Evolutionary conservation across 1,140 invertebrate species (phyloP).

Genomic region (Cydia splendana): DNA sequence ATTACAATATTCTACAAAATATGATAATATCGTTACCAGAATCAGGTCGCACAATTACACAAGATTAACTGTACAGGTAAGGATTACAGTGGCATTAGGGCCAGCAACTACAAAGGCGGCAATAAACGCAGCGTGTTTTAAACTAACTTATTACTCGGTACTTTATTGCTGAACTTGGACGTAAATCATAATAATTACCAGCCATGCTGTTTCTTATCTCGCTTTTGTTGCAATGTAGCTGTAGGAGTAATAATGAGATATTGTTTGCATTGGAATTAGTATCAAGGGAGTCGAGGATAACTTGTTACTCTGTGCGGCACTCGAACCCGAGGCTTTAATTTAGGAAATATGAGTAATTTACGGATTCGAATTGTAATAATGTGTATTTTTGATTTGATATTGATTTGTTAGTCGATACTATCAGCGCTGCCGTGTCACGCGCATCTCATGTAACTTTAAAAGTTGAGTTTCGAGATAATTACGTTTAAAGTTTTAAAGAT

Average conservation of each 20-base stretch:
- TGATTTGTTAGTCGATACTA: too few species aligned
- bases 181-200: constrained; percentile 28
- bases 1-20: not conserved
- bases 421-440: too few species aligned
- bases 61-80: constrained; percentile 32
- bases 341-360: too few species aligned
- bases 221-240: constrained; percentile 2
- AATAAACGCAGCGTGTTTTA: constrained; percentile 23
- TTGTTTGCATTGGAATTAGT: not conserved
- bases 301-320: not conserved
- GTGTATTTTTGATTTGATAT: too few species aligned
- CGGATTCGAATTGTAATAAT: too few species aligned
- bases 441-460: too few species aligned
- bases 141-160: constrained; percentile 28
- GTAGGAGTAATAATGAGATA: not conserved
- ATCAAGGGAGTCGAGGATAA: not conserved
- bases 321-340: too few species aligned
- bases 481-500: too few species aligned
- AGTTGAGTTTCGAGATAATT: too few species aligned
- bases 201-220: constrained; percentile 10
- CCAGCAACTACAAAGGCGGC: constrained; percentile 27
- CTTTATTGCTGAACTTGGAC: constrained; percentile 24
- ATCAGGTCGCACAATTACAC: constrained; percentile 18
- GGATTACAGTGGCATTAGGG: constrained; percentile 26
- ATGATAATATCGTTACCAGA: not conserved